A percentile compares a stretch with the other conserved stretches of the same genome.
Conservation (phyloP, 2,113 vertebrate genomes). For the Calonectris borealis region DNA sequence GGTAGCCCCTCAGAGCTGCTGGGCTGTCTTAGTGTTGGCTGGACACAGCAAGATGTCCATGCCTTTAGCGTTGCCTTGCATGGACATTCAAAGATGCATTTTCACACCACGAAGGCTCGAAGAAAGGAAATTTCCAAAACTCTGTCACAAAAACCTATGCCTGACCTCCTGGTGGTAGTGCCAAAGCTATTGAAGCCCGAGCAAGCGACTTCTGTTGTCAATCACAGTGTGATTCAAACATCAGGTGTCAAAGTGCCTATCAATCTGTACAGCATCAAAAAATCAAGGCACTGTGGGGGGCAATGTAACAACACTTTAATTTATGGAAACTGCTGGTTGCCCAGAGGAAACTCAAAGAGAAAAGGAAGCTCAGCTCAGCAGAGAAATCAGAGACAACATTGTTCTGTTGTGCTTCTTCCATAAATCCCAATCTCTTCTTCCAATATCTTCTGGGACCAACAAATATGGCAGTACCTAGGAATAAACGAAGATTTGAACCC, state of each 20-base stretch:
- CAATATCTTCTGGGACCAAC: neutral
- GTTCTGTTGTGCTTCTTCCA: neutral
- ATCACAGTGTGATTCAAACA: rapidly evolving
- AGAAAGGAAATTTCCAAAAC: neutral
- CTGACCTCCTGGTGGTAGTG: neutral
- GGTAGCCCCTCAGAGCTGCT: neutral
- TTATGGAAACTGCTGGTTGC: neutral
- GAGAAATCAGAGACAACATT: neutral
- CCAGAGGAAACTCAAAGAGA: neutral
- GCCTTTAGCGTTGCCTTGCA: neutral
- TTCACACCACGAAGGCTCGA: neutral
- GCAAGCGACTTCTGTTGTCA: neutral
- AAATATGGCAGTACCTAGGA: neutral
- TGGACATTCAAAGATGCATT: neutral
- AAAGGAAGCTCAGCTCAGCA: neutral
- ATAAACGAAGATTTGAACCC: neutral
- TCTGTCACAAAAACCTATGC: neutral
- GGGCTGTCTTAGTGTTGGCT: neutral
- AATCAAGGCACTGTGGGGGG: neutral
- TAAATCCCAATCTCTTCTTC: neutral
- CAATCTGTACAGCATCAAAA: neutral
- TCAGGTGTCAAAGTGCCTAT: neutral
- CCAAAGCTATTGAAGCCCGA: neutral
- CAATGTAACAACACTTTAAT: neutral
- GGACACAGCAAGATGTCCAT: neutral